phyloP scores from a whole-genome alignment of 1,140 invertebrate species.

The Philotrypesis tridentata region DNA sequence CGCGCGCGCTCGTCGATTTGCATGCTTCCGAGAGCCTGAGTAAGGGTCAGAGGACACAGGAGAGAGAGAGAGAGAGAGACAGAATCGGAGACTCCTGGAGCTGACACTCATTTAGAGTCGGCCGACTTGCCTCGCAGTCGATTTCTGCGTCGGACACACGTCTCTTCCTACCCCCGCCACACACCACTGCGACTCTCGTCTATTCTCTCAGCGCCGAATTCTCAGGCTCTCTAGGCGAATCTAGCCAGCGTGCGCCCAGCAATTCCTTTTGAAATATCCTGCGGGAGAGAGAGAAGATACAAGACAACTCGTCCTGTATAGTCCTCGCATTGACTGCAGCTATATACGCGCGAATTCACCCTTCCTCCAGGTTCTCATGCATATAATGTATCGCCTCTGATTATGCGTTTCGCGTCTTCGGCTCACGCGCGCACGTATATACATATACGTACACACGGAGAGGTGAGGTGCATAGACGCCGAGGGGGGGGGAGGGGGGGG shows the following conservation, averaged over 20 bases:
- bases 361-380: background rate
- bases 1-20: background rate
- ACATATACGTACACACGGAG: too few relatives aligned
- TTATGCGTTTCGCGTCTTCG: background rate
- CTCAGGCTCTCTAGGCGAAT: background rate
- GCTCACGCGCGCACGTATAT: too few relatives aligned
- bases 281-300: too few relatives aligned
- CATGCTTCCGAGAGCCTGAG: conserved; percentile 23
- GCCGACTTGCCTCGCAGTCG: conserved; percentile 9
- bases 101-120: conserved; percentile 62
- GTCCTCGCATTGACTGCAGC: background rate
- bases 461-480: too few relatives aligned
- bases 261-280: background rate
- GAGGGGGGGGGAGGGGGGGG: too few relatives aligned
- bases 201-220: background rate
- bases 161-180: too few relatives aligned
- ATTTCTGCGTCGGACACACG: conserved; percentile 24
- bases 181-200: too few relatives aligned
- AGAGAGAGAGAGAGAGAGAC: too few relatives aligned
- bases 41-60: background rate
- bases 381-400: background rate
- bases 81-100: too few relatives aligned
- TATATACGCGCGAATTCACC: background rate
- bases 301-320: too few relatives aligned
- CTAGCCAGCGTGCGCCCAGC: too few relatives aligned